Evolutionary conservation across 2,797 vertebrate genomes (phyloP).

Genomic region (Platalea minor): DNA sequence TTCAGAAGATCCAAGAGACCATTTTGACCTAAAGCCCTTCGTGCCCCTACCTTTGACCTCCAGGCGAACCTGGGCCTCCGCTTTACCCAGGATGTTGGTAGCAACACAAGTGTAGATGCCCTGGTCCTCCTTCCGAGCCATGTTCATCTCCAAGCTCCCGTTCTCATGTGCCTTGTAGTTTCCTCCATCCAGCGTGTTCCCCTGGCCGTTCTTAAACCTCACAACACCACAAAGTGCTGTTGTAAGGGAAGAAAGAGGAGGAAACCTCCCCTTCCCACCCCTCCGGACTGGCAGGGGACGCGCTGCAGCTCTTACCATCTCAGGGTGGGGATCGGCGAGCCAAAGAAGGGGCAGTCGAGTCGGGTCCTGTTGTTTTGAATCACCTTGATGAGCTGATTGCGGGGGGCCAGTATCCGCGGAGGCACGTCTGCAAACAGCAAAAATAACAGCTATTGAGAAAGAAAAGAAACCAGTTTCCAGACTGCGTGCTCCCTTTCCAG

Average conservation of each 20-base stretch:
- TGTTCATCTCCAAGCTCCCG: slow-evolving; percentile 89
- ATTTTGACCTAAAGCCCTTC: neutral
- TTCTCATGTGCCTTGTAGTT: slow-evolving; percentile 90
- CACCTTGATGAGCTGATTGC: slow-evolving; percentile 90
- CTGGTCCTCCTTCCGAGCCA: slow-evolving; percentile 86
- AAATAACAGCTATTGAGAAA: neutral
- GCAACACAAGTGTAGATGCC: slow-evolving; percentile 97
- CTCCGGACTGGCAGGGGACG: fast-evolving
- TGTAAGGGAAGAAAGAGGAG: slow-evolving; percentile 52
- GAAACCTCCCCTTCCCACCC: neutral
- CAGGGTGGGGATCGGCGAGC: slow-evolving; percentile 89
- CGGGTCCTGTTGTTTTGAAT: slow-evolving; percentile 89
- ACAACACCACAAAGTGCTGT: slow-evolving; percentile 52
- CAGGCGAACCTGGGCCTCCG: slow-evolving; percentile 89
- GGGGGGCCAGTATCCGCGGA: slow-evolving; percentile 86
- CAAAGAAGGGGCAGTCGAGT: slow-evolving; percentile 93
- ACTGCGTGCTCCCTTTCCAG: neutral
- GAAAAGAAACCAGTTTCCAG: neutral
- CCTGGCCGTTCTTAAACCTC: slow-evolving; percentile 99
- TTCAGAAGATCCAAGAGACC: neutral
- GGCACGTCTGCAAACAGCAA: slow-evolving; percentile 79
- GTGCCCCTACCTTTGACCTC: slow-evolving; percentile 92
- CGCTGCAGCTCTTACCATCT: slow-evolving; percentile 84
- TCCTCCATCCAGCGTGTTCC: slow-evolving; percentile 91
- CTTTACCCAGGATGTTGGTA: slow-evolving; percentile 89